Evolutionary conservation across 2,888 invertebrate genomes (phyloP), one percentile per base, ranked within the genome.

Genomic region (Archips xylosteana): DNA sequence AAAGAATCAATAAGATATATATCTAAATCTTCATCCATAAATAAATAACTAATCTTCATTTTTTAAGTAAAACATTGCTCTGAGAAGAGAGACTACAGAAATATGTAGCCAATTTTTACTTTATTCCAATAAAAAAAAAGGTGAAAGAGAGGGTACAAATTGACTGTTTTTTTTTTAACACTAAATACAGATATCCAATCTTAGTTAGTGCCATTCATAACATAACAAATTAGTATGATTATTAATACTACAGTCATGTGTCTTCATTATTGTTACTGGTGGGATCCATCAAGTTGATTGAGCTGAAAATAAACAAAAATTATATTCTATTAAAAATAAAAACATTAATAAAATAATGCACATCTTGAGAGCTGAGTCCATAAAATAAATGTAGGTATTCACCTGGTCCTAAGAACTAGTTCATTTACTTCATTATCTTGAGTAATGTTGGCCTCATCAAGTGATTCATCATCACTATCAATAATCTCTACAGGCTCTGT

Each of bases 381-480:
- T 32, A 32, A 2, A 23, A 57, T 12, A 32, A 57, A 32, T 32
- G 13, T 32, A 32, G 32, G 3, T 3, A 69, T 73, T 73, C 69
- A 73, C 73, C 73, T 73, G 63, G 69, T 63, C 49, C 64, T 68
- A 10, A 59, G 49, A 12, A 64, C 64, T 73, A 73, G 59, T 57
- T 69, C 73, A 69, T 64, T 64, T n/a, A 73, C 51, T 60, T 64
- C 69, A 69, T 64, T 69, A 9, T 64, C 69, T 42, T 69, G 69
- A 15, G 63, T n/a, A n/a, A 57, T 39, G 2, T 49, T 57, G 45
- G 3, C 63, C 59, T 69, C 69, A 10, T 57, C 13, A 8, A 23
- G 59, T 3, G 49, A 49, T 32, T 64, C 72, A 10, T 32, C 73
- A 49, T 73, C 64, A 42, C 69, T 73, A 32, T 69, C 73, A 39